These are phyloP conservation scores for Drepana falcataria DNA, from an alignment of 2,888 invertebrate species.

Conservation along the genomic window DNA sequence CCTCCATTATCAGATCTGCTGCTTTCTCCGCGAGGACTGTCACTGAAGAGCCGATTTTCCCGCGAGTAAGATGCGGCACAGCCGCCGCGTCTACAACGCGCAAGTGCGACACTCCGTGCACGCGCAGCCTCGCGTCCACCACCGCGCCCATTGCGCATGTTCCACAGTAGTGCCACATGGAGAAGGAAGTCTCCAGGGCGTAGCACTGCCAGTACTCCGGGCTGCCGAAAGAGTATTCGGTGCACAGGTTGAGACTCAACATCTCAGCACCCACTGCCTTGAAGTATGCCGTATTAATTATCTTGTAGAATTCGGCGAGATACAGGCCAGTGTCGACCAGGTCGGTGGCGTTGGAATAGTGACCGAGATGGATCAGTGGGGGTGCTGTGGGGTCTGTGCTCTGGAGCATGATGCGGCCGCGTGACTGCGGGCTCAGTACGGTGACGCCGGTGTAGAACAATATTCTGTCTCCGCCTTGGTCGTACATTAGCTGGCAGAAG, in stretches of 20 bases:
- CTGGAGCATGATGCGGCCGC: constrained; percentile 71
- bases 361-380: constrained; percentile 77
- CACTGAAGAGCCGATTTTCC: constrained; percentile 73
- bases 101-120: constrained; percentile 19
- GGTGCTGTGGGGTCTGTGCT: constrained; percentile 71
- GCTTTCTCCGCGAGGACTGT: constrained; percentile 34
- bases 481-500: constrained; percentile 23
- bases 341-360: constrained; percentile 13
- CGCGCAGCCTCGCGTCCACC: constrained; percentile 77
- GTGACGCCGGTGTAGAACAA: constrained; percentile 12
- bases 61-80: constrained; percentile 74
- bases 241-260: constrained; percentile 24
- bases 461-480: constrained; percentile 18
- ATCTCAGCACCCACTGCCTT: constrained; percentile 16
- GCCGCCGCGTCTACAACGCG: constrained; percentile 34
- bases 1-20: constrained; percentile 28
- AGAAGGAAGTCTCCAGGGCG: constrained; percentile 54
- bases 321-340: constrained; percentile 18
- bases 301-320: constrained; percentile 24
- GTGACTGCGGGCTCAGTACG: constrained; percentile 59
- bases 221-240: constrained; percentile 2
- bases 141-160: constrained; percentile 88
- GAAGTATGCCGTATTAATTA: constrained; percentile 27
- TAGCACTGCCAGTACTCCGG: constrained; percentile 29
- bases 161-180: constrained; percentile 84